phyloP scores from a whole-genome alignment of 2,888 invertebrate species.

The Phoenoteleia sp. region DNA sequence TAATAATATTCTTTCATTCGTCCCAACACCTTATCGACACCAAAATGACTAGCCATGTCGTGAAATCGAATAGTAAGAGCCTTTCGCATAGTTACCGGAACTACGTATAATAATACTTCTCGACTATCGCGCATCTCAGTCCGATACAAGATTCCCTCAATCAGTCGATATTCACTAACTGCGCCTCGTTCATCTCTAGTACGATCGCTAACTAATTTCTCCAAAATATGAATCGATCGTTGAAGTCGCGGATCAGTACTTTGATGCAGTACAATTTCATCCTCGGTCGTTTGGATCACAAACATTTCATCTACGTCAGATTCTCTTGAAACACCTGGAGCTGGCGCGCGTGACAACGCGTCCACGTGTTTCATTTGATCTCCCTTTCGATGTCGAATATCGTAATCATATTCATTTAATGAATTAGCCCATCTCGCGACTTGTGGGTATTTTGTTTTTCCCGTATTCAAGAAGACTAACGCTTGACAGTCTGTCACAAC shows the following conservation, averaged over 20 bases:
- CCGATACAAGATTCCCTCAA: not conserved
- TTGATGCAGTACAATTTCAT: not conserved
- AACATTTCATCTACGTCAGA: not conserved
- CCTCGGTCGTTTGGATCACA: not conserved
- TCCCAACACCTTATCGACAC: conserved; percentile 59
- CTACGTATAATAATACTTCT: not conserved
- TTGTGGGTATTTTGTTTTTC: not conserved
- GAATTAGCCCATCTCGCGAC: not conserved
- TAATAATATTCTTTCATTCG: conserved; percentile 65
- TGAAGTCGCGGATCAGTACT: not conserved
- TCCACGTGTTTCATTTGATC: conserved; percentile 1
- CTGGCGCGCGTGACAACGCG: not conserved
- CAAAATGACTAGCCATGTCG: conserved; percentile 68
- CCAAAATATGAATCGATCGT: not conserved
- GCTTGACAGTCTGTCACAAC: not conserved
- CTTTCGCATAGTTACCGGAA: not conserved
- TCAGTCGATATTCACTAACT: not conserved
- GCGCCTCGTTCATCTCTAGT: not conserved
- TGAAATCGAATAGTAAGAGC: conserved; percentile 47
- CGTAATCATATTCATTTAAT: not conserved
- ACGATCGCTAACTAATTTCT: not conserved
- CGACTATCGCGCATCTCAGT: not conserved
- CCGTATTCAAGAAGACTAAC: not conserved
- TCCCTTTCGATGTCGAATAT: conserved; percentile 1
- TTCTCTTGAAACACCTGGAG: not conserved